Base-by-base conservation (phyloP, 2,888 invertebrate genomes). In the Heliconius erato region DNA sequence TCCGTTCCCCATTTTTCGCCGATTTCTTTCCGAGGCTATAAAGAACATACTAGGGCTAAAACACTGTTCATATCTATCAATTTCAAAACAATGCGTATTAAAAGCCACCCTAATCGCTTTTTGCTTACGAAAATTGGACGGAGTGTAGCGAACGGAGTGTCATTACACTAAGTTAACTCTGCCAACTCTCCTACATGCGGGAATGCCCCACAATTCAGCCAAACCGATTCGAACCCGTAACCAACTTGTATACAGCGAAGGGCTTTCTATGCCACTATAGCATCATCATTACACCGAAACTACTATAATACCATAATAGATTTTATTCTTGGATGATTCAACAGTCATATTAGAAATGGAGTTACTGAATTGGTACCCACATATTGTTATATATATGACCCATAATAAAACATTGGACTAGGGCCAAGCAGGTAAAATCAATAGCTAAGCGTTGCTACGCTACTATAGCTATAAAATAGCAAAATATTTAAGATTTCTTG, bases 341-440 rank as follows among this genome's bases (percentile, higher is more conserved):
- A 23, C 7, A 7, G 23, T 35, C 9, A 11, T 23, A 69, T 32
- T 32, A 12, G 32, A 35, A 69, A 63, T 35, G 35, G 9, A 35
- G 23, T 16, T 9, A n/a, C 44, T 26, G 16, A 72, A 44, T 72
- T 44, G 7, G 71, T 44, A 23, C 44, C 26, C 44, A 72, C 71
- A 72, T 44, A 26, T 7, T 71, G 71, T 71, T 71, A 35, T 35
- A 35, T 49, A 72, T 26, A 26, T 11, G 26, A 11, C 44, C 72
- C 26, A 49, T 49, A 72, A 72, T 72, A 72, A 72, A 72, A 44
- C 28, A 49, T 72, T 72, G 72, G 72, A 72, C 26, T 26, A 16
- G 16, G 16, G 72, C 72, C 72, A 72, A 72, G 44, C 72, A 72
- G 72, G 72, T 72, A 72, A 16, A 72, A 72, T 72, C 72, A 49